Evolutionary conservation across 2,888 invertebrate genomes (phyloP), one percentile per base, ranked within the genome.

Genomic region (Lepidochrysops patricia): DNA sequence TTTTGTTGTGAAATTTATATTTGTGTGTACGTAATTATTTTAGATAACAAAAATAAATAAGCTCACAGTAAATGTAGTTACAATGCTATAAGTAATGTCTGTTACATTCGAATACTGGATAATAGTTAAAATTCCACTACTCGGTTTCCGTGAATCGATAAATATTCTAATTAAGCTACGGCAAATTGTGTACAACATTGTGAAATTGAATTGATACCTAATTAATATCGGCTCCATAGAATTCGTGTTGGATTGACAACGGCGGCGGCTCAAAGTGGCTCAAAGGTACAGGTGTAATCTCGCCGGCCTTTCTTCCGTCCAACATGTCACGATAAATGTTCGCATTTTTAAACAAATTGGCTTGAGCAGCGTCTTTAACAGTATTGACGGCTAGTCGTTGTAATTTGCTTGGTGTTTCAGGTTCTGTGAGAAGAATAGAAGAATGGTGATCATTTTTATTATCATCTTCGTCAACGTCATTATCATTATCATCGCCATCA

Each of bases 231-330:
- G 34, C 58, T 64, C 63, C 58, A 63, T 25, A 12, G 15, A 13
- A 35, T 19, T 54, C 32, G 23, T 64, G 58, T 43, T 57, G 63
- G 68, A 83, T 80, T 83, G 85, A 85, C 84, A 82, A 84, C 82
- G 80, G 78, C 71, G 68, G 80, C 83, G 84, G 84, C 77, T 72
- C 74, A 19, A 43, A 43, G 37, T 43, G 37, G 67, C 71, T 76
- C 76, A 84, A 85, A 85, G 85, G 78, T 75, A 80, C 79, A 87
- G 85, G 86, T 85, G 86, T 84, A 81, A 77, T 81, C 75, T 76
- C 80, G 74, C 82, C 73, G 68, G 70, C 66, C 66, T 67, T 68
- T 69, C 66, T 67, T 63, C 64, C 63, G 66, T 67, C 64, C 61
- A 60, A 57, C 48, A 57, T 27, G 34, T 60, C 48, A 57, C 35